These are phyloP conservation scores for Eupithecia subfuscata DNA, from an alignment of 2,888 invertebrate genomes.

Conservation along the genomic window DNA sequence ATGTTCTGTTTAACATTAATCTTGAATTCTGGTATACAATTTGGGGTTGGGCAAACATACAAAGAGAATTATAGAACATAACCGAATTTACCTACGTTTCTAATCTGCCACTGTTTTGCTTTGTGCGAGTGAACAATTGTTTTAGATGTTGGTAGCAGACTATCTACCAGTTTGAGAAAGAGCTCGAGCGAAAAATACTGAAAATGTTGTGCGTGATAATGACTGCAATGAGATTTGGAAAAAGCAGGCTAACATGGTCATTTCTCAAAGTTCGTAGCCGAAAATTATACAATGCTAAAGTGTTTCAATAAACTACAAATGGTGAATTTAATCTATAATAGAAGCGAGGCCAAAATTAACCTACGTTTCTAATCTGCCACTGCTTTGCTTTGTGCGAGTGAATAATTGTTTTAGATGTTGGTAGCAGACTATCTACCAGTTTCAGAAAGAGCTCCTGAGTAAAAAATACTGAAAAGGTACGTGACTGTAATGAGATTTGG, in stretches of 20 bases:
- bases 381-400: background rate
- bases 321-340: slow-evolving; percentile 26
- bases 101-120: background rate
- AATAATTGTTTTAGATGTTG: background rate
- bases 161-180: background rate
- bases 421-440: background rate
- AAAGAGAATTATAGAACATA: background rate
- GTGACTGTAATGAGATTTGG: background rate
- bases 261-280: too few relatives aligned
- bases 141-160: background rate
- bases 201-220: background rate
- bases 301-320: slow-evolving; percentile 22
- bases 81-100: background rate
- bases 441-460: too few relatives aligned
- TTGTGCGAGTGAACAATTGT: background rate
- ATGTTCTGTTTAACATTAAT: slow-evolving; percentile 13
- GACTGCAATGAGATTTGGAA: background rate
- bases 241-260: background rate
- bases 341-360: slow-evolving; percentile 43
- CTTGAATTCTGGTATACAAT: background rate
- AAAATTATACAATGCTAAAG: background rate
- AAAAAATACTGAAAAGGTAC: background rate
- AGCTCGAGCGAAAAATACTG: background rate
- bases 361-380: background rate
- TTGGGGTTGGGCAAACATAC: background rate